phyloP scores from a whole-genome alignment of 2,888 invertebrate genomes.

The Hermaeophaga mercurialis region DNA sequence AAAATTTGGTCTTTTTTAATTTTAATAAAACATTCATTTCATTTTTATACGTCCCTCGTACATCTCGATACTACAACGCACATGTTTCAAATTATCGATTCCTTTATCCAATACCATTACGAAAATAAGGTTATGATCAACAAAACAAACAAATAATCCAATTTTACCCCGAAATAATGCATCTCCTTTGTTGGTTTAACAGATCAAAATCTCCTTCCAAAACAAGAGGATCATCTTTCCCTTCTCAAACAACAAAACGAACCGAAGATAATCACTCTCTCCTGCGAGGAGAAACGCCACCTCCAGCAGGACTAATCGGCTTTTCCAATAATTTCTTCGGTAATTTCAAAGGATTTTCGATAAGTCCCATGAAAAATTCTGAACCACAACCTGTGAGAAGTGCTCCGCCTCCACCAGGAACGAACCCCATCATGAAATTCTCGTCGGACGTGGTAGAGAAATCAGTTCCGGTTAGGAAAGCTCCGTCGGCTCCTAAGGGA shows the following conservation, averaged over 20 bases:
- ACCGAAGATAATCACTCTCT: conserved; percentile 75
- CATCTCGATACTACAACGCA: conserved; percentile 5
- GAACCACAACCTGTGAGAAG: conserved; percentile 57
- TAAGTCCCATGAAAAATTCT: conserved; percentile 67
- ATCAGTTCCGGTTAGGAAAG: not conserved
- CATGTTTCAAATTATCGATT: conserved; percentile 31
- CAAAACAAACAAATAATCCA: not conserved
- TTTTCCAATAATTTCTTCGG: conserved; percentile 73
- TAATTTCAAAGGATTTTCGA: conserved; percentile 82
- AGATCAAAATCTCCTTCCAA: conserved; percentile 53
- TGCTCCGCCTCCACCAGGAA: conserved; percentile 69
- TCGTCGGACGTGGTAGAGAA: conserved; percentile 15
- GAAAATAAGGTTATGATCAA: conserved; percentile 13
- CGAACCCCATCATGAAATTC: conserved; percentile 35
- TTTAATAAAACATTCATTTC: too few species aligned
- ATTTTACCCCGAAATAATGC: conserved; percentile 22
- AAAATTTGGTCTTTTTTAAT: not conserved
- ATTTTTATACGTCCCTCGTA: not conserved
- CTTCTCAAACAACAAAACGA: conserved; percentile 58
- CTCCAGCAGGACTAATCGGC: conserved; percentile 33
- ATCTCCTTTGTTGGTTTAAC: conserved; percentile 37
- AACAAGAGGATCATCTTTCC: conserved; percentile 54
- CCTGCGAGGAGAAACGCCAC: conserved; percentile 55
- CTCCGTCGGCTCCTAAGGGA: conserved; percentile 38
- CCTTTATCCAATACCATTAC: conserved; percentile 2